These are phyloP conservation scores for Physella acuta DNA, from an alignment of 1,140 invertebrate genomes.

Conservation along the genomic window DNA sequence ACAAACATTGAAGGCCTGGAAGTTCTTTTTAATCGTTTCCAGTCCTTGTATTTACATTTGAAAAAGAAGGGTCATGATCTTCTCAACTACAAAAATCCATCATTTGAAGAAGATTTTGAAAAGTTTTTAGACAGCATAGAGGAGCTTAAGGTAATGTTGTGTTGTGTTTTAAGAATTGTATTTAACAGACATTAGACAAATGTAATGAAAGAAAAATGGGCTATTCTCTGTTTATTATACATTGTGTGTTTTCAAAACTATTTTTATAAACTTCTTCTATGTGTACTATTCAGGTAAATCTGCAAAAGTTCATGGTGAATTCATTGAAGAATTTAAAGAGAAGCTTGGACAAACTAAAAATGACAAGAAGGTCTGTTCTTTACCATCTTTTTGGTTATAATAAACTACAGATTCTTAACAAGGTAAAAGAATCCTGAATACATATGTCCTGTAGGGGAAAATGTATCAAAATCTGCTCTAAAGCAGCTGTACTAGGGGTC, in stretches of 20 bases:
- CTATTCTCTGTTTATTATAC: too few relatives aligned
- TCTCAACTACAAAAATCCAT: conserved; percentile 80
- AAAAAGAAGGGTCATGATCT: conserved; percentile 86
- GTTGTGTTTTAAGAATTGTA: too few relatives aligned
- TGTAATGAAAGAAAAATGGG: too few relatives aligned
- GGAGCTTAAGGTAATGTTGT: conserved; percentile 64
- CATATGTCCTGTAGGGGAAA: too few relatives aligned
- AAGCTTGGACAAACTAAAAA: conserved; percentile 10
- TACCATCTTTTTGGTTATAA: neutral
- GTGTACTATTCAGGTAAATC: too few relatives aligned
- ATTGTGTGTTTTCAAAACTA: too few relatives aligned
- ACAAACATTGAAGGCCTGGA: conserved; percentile 76
- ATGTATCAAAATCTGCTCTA: too few relatives aligned
- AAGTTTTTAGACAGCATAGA: conserved; percentile 76
- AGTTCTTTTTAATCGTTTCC: conserved; percentile 38
- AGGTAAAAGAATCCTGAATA: too few relatives aligned
- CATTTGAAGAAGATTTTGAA: conserved; percentile 83
- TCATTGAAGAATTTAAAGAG: neutral
- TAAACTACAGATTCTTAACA: too few relatives aligned
- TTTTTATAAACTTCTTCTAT: too few relatives aligned
- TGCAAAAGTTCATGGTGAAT: conserved; percentile 3
- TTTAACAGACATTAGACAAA: too few relatives aligned
- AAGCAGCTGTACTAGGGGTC: too few relatives aligned
- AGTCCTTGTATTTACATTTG: conserved; percentile 61
- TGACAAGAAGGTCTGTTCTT: conserved; percentile 6